Evolutionary conservation across 2,888 invertebrate genomes (phyloP).

Genomic region (Lepetodrilus schrolli): DNA sequence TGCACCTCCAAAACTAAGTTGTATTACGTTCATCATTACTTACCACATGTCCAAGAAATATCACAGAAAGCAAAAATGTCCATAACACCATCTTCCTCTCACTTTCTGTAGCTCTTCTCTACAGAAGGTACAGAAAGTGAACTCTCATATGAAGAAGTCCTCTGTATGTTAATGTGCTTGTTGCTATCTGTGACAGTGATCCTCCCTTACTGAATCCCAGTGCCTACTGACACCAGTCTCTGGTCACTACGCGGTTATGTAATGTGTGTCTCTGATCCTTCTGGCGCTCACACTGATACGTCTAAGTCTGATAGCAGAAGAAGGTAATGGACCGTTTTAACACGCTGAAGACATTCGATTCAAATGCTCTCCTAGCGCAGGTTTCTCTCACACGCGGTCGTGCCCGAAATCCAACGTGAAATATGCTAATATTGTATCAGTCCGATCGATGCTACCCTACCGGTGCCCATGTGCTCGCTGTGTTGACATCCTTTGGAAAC

Average conservation of each 20-base stretch:
- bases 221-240: neutral
- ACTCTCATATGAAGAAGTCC: neutral
- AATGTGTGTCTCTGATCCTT: neutral
- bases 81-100: neutral
- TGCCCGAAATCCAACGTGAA: constrained; percentile 10
- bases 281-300: neutral
- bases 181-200: neutral
- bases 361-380: constrained; percentile 7
- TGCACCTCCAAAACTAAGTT: neutral
- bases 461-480: neutral
- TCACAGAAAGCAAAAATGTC: constrained; percentile 5
- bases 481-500: constrained; percentile 8
- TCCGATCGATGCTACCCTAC: neutral
- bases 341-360: constrained; percentile 19
- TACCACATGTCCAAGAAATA: constrained; percentile 11
- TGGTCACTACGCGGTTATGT: neutral
- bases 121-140: constrained; percentile 15
- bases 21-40: neutral
- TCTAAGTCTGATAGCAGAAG: neutral
- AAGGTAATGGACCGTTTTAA: constrained; percentile 17
- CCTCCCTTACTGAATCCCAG: neutral
- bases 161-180: neutral
- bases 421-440: constrained; percentile 26
- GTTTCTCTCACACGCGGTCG: constrained; percentile 18
- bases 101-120: constrained; percentile 4